Conservation (phyloP, 1,140 invertebrate species). For the Metaphire vulgaris region DNA sequence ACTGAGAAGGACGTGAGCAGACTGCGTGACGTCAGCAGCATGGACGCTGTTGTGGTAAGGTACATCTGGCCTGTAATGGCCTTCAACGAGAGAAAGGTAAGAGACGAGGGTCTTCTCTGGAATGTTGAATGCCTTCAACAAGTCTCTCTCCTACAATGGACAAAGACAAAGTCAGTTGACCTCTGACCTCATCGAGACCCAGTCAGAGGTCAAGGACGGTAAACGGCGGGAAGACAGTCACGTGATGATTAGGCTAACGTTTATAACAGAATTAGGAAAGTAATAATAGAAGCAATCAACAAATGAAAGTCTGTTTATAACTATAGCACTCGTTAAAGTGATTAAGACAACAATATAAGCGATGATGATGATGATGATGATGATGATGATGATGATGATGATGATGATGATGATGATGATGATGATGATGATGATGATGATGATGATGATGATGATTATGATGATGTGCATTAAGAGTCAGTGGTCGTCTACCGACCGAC, state of each 20-base stretch:
- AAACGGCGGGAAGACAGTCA: neutral
- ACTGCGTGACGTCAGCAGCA: constrained; percentile 57
- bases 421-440: constrained; percentile 8
- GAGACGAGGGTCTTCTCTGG: constrained; percentile 85
- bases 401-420: constrained; percentile 8
- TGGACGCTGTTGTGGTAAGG: constrained; percentile 56
- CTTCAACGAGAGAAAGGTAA: constrained; percentile 94
- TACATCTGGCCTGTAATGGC: constrained; percentile 74
- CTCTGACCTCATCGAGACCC: too few relatives aligned
- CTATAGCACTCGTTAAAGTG: neutral
- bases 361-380: constrained; percentile 8
- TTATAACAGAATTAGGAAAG: too few relatives aligned
- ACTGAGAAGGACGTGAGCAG: constrained; percentile 58
- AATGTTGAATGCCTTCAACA: constrained; percentile 88
- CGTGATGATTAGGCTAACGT: too few relatives aligned
- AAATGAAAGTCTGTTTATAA: too few relatives aligned
- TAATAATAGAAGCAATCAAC: too few relatives aligned
- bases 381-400: constrained; percentile 6
- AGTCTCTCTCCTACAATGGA: constrained; percentile 76
- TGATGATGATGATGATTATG: constrained; percentile 6
- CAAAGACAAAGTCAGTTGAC: too few relatives aligned
- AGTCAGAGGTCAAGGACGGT: constrained; percentile 36
- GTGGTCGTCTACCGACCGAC: too few relatives aligned
- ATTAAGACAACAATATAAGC: neutral
- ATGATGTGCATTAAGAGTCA: neutral